phyloP scores from a whole-genome alignment of 2,888 invertebrate genomes.

The Spisula subtruncata region DNA sequence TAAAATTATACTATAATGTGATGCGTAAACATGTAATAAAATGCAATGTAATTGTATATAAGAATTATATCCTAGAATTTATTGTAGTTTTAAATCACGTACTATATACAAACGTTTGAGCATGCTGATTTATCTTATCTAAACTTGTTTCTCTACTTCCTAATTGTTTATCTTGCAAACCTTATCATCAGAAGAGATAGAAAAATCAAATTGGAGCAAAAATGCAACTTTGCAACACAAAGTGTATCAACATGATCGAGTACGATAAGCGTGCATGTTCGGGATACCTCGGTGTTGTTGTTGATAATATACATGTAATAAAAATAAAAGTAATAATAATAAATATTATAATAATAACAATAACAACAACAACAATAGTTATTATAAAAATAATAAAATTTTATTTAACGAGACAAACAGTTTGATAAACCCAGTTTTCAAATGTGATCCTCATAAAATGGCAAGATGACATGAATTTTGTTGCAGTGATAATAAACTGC shows the following conservation, averaged over 20 bases:
- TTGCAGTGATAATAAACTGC: no score
- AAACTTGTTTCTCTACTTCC: background rate
- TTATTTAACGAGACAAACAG: no score
- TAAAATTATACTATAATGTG: no score
- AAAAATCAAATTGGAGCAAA: constrained; percentile 21
- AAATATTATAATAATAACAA: no score
- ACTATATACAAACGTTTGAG: background rate
- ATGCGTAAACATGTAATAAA: background rate
- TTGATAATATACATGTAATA: background rate
- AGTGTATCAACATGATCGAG: background rate
- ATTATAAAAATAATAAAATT: no score
- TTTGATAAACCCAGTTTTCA: no score
- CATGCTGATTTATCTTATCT: background rate
- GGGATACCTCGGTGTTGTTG: background rate
- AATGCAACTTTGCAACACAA: background rate
- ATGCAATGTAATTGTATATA: background rate
- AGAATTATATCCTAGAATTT: background rate
- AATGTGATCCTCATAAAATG: no score
- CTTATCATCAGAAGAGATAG: constrained; percentile 20
- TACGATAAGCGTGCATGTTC: background rate
- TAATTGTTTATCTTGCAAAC: constrained; percentile 25
- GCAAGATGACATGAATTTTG: no score
- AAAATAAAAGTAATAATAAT: no score
- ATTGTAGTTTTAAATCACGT: constrained; percentile 1
- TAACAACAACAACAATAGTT: no score